These are phyloP conservation scores for Seira ritae DNA, from an alignment of 2,888 invertebrate genomes.

Conservation along the genomic window DNA sequence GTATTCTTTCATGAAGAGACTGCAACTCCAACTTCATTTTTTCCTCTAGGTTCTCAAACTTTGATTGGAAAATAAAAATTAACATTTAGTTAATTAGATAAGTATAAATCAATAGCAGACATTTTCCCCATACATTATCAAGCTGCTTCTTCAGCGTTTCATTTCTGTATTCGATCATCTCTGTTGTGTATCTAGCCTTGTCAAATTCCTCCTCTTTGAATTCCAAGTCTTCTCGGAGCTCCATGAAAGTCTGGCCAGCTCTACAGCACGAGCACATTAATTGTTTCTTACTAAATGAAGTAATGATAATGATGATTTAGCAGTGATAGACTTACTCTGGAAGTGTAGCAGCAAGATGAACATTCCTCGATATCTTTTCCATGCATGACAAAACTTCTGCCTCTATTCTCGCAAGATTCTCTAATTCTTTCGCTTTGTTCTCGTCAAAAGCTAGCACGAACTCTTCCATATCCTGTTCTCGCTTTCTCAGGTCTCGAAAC, in stretches of 20 bases:
- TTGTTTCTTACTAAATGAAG: too few relatives aligned
- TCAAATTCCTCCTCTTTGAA: conserved; percentile 79
- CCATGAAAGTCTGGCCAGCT: conserved; percentile 75
- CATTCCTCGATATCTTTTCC: conserved; percentile 82
- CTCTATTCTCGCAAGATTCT: conserved; percentile 81
- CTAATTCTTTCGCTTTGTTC: conserved; percentile 81
- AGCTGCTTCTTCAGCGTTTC: conserved; percentile 76
- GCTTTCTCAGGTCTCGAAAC: conserved; percentile 86
- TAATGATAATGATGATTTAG: not conserved
- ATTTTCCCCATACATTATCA: conserved; percentile 75
- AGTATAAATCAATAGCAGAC: not conserved
- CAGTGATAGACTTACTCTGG: conserved; percentile 71
- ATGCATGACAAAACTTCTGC: conserved; percentile 81
- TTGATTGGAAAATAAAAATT: conserved; percentile 68
- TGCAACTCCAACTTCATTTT: conserved; percentile 80
- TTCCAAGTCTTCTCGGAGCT: conserved; percentile 77
- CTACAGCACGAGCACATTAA: conserved; percentile 73
- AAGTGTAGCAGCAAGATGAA: conserved; percentile 75
- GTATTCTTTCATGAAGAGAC: conserved; percentile 77
- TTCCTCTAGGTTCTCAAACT: conserved; percentile 83
- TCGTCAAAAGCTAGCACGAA: conserved; percentile 83
- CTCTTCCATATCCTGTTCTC: conserved; percentile 88
- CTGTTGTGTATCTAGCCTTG: conserved; percentile 81
- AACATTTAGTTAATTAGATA: not conserved
- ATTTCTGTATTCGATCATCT: conserved; percentile 75